Evolutionary conservation across 2,888 invertebrate genomes (phyloP), one percentile per base, ranked within the genome.

Genomic region (Conops quadrifasciatus): DNA sequence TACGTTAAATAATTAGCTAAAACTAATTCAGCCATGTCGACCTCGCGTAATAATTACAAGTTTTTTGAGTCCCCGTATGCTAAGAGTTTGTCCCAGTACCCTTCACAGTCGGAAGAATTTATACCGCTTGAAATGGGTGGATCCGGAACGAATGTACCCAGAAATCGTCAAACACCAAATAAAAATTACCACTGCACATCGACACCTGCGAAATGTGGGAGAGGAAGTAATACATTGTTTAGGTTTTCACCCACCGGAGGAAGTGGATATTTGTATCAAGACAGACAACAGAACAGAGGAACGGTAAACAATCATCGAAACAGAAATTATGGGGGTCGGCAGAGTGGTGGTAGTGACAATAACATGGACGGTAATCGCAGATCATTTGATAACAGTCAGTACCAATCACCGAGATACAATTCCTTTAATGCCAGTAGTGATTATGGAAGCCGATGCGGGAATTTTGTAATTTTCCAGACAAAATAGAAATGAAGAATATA

Each of bases 21-120:
- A 63, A 24, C 16, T 1, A 9, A n/a, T 30, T 28, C 36, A 26
- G 19, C 30, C 28, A 83, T 83, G 83, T 74, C 76, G 5, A 80
- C 80, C 0, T 82, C 83, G 0, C 76, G 77, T 2, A 80, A 78
- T 67, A 77, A 76, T 26, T 74, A 69, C 3, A 76, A 72, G 51
- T 19, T 62, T 24, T 79, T 78, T 26, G 76, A 73, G 24, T 78
- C 83, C 1, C 82, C 84, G 0, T 84, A 82, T 47, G 75, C 78
- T 5, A 76, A 78, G 28, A 75, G 76, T 24, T 30, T 76, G 24
- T 62, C 73, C 0, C 78, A 80, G 51, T 85, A 84, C 76, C 84
- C 84, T 0, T 84, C 84, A n/a, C 85, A 84, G 60, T 77, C 80
- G 0, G 75, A 77, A 2, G 82, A 80, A 24, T 84, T 80, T 72